A percentile compares a stretch with the other conserved stretches of the same genome.
phyloP scores from a whole-genome alignment of 2,888 invertebrate genomes.

The Cerastis leucographa region DNA sequence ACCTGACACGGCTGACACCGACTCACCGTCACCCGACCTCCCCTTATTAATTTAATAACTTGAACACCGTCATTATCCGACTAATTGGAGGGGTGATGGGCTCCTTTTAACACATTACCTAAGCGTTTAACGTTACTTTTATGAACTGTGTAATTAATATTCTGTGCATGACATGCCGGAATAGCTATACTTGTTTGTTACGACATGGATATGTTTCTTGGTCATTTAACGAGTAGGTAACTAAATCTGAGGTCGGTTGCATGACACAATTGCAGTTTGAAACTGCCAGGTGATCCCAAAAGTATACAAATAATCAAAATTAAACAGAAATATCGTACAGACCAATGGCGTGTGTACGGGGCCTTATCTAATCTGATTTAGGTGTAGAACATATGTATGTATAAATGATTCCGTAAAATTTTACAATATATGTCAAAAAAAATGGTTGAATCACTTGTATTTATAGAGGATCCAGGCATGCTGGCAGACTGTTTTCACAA shows the following conservation, averaged over 20 bases:
- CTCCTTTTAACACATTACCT: constrained; percentile 87
- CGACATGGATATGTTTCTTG: constrained; percentile 12
- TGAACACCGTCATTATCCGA: constrained; percentile 87
- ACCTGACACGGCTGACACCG: constrained; percentile 79
- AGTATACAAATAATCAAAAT: background rate
- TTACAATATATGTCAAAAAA: background rate
- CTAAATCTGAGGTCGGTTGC: background rate
- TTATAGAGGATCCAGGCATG: constrained; percentile 16
- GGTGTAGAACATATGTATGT: background rate
- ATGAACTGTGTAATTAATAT: constrained; percentile 88
- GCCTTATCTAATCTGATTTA: background rate
- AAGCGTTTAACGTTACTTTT: constrained; percentile 87
- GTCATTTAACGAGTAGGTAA: background rate
- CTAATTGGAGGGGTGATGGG: constrained; percentile 90
- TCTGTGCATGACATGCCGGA: constrained; percentile 57
- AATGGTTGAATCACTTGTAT: constrained; percentile 12
- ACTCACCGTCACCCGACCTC: constrained; percentile 75
- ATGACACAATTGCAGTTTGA: background rate
- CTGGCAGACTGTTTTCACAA: constrained; percentile 74
- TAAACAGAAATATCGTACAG: background rate
- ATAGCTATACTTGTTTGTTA: constrained; percentile 29
- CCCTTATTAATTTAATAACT: constrained; percentile 91
- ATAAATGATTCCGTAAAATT: background rate
- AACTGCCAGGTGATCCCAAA: background rate
- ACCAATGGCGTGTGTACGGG: background rate